A percentile compares a stretch with the other conserved stretches of the same genome.
Evolutionary conservation across 2,888 invertebrate species (phyloP).

Genomic region (Eilema sororculum): DNA sequence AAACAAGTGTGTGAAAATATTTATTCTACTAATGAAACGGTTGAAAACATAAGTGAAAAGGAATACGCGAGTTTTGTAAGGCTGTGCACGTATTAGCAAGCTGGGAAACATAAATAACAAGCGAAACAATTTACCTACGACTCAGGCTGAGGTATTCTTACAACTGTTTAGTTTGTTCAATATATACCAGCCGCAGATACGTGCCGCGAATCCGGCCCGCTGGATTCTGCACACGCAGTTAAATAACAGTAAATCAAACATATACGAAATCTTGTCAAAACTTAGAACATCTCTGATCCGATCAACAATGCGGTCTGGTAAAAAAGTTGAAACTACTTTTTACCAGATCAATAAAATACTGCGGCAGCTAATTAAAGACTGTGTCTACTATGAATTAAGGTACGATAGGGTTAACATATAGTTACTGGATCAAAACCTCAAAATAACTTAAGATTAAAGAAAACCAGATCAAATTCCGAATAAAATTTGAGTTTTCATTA

Average conservation of each 20-base stretch:
- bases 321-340: no score
- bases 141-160: constrained; percentile 81
- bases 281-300: constrained; percentile 4
- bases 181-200: constrained; percentile 76
- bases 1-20: constrained; percentile 13
- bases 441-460: no score
- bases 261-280: background rate
- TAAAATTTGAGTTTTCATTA: background rate
- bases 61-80: constrained; percentile 65
- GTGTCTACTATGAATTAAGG: no score
- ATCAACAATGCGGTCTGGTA: no score
- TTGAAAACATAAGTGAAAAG: constrained; percentile 57
- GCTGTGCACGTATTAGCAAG: constrained; percentile 81
- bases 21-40: constrained; percentile 49
- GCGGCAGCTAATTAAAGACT: no score
- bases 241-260: constrained; percentile 33
- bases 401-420: no score
- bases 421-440: no score
- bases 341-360: no score
- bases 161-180: constrained; percentile 85
- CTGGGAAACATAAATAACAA: constrained; percentile 83
- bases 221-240: constrained; percentile 26
- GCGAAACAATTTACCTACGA: constrained; percentile 85
- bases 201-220: constrained; percentile 73
- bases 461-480: no score